Conservation (phyloP, 2,888 invertebrate species). For the Callyntrura guangdongensis region DNA sequence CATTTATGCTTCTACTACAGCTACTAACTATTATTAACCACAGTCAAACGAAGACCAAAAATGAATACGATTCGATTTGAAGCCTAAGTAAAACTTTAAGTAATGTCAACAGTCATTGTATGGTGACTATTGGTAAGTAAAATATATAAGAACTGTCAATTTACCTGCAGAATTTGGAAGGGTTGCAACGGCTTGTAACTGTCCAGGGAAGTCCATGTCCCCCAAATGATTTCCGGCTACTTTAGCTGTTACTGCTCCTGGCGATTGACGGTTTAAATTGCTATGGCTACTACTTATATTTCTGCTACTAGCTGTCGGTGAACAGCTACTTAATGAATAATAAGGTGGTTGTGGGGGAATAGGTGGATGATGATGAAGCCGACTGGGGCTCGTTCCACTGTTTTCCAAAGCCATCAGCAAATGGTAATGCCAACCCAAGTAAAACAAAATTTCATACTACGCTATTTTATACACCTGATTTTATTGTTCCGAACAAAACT, state of each 20-base stretch:
- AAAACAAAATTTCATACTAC: too few species aligned
- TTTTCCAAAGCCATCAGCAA: constrained; percentile 85
- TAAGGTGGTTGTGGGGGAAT: constrained; percentile 63
- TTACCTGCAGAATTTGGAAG: constrained; percentile 84
- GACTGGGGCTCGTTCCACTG: constrained; percentile 83
- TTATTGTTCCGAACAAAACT: too few species aligned
- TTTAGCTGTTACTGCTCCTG: constrained; percentile 14
- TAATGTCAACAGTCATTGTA: too few species aligned
- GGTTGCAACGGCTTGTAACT: constrained; percentile 82
- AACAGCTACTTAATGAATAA: constrained; percentile 30
- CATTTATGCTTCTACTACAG: too few species aligned
- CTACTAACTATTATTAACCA: too few species aligned
- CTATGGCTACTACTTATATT: neutral
- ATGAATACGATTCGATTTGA: too few species aligned
- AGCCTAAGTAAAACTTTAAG: too few species aligned
- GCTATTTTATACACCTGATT: too few species aligned
- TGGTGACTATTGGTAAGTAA: too few species aligned
- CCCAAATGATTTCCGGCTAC: constrained; percentile 79
- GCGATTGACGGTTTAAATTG: constrained; percentile 17
- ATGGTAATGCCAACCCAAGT: constrained; percentile 71
- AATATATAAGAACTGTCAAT: too few species aligned
- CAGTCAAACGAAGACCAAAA: too few species aligned
- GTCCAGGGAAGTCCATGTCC: constrained; percentile 85
- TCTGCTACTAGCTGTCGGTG: neutral
- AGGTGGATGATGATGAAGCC: constrained; percentile 81